A percentile compares a stretch with the other conserved stretches of the same genome.
These are phyloP conservation scores for Yasuhikotakia modesta DNA, from an alignment of 2,797 vertebrate species.

Conservation along the genomic window DNA sequence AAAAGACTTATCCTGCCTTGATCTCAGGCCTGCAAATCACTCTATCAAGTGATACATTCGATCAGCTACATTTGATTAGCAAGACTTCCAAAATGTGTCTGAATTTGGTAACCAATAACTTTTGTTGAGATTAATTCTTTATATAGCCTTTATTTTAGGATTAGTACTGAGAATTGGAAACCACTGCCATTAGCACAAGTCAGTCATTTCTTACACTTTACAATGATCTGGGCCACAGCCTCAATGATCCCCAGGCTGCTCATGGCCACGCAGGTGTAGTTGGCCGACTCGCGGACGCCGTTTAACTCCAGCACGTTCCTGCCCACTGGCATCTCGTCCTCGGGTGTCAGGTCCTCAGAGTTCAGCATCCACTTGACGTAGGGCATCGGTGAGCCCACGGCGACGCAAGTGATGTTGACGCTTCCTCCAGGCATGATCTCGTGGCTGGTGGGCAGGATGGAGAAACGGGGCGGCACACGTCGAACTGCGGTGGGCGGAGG, in stretches of 20 bases:
- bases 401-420: constrained; percentile 98
- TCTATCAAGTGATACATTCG: no score
- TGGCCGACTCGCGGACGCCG: constrained; percentile 94
- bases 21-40: no score
- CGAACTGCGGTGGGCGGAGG: constrained; percentile 82
- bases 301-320: constrained; percentile 96
- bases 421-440: constrained; percentile 99
- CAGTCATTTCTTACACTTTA: constrained; percentile 88
- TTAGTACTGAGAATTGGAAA: no score
- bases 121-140: no score
- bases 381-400: constrained; percentile 97
- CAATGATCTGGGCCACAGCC: constrained; percentile 94
- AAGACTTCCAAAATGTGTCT: no score
- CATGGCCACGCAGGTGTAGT: constrained; percentile 99
- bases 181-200: neutral
- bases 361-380: constrained; percentile 99
- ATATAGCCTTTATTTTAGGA: no score
- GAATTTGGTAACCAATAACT: no score
- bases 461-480: constrained; percentile 97
- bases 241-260: constrained; percentile 98
- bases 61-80: no score
- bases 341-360: constrained; percentile 92
- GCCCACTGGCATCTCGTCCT: constrained; percentile 99
- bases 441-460: constrained; percentile 94
- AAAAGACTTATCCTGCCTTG: no score